Percentiles rank a stretch among this genome's conserved stretches.
Evolutionary conservation across 2,797 vertebrate genomes (phyloP).

Genomic region (Tokudaia tokunoshimensis): DNA sequence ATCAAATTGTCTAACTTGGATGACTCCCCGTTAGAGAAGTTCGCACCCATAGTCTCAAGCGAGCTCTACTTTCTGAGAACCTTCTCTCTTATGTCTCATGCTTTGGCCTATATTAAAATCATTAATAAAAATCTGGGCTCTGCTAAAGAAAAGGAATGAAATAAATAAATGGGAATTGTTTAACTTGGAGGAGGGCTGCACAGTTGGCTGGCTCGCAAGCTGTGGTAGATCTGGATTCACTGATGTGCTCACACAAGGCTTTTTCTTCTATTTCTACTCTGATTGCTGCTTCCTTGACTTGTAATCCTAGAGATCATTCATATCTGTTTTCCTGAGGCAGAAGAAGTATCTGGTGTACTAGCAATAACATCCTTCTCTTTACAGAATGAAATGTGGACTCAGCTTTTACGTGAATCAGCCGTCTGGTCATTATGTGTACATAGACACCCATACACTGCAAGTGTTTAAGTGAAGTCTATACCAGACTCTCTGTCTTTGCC

Average conservation of each 20-base stretch:
- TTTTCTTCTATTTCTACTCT: not conserved
- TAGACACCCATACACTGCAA: not conserved
- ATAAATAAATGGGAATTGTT: not conserved
- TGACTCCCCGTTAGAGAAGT: not conserved
- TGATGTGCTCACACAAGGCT: not conserved
- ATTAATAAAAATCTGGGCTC: not conserved
- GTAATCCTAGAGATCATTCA: not conserved
- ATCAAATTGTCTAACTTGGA: not conserved
- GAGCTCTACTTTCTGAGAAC: not conserved
- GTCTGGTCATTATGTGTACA: conserved; percentile 16
- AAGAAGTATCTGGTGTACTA: not conserved
- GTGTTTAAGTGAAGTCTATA: not conserved
- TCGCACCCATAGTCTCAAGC: not conserved
- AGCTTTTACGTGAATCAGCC: conserved; percentile 45
- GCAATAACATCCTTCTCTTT: conserved; percentile 2
- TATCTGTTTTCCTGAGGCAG: not conserved
- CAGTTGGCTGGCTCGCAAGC: not conserved
- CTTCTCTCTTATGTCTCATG: not conserved
- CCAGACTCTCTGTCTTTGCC: conserved; percentile 8
- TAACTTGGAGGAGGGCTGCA: conserved; percentile 14
- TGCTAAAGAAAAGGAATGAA: not conserved
- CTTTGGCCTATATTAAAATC: not conserved
- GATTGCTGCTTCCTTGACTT: conserved; percentile 5
- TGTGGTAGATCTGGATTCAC: not conserved
- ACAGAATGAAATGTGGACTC: conserved; percentile 7